Evolutionary conservation across 1,140 invertebrate species (phyloP).

Genomic region (Tetragonula clypearis): DNA sequence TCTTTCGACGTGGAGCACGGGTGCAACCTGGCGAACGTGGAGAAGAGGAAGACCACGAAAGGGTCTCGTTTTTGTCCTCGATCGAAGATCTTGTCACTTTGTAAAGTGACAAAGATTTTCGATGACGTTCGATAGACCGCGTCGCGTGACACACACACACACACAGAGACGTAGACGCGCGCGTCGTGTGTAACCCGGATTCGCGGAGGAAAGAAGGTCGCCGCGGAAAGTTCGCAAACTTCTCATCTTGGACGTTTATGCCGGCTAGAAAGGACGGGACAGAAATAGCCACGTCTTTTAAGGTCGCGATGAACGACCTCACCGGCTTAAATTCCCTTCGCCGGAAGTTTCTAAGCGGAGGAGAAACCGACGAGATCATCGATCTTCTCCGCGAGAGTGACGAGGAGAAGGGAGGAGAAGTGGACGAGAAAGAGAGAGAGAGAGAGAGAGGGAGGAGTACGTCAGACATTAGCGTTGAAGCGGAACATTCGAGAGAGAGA

Average conservation of each 20-base stretch:
- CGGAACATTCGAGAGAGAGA: slow-evolving; percentile 29
- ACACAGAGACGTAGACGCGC: background rate
- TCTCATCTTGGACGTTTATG: slow-evolving; percentile 52
- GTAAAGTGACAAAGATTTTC: background rate
- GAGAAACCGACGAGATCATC: slow-evolving; percentile 44
- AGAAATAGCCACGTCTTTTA: slow-evolving; percentile 63
- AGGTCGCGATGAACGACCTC: slow-evolving; percentile 54
- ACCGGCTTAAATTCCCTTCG: slow-evolving; percentile 34
- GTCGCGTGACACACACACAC: background rate
- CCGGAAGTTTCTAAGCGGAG: slow-evolving; percentile 47
- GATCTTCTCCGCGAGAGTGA: slow-evolving; percentile 33
- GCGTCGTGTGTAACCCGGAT: slow-evolving; percentile 10
- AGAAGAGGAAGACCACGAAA: background rate
- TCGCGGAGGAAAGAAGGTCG: slow-evolving; percentile 25
- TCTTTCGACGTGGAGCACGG: too few relatives aligned
- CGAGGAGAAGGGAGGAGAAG: background rate
- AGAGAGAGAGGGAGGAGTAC: background rate
- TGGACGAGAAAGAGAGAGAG: background rate
- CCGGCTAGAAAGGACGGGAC: slow-evolving; percentile 39
- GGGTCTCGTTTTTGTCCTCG: background rate
- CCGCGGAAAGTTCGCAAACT: slow-evolving; percentile 43
- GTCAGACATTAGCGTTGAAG: slow-evolving; percentile 42
- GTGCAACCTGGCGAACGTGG: background rate
- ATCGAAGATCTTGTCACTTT: background rate
- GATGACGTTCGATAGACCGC: slow-evolving; percentile 12